Base-by-base conservation (phyloP, 2,888 invertebrate genomes). In the Drosophila nigricruria region DNA sequence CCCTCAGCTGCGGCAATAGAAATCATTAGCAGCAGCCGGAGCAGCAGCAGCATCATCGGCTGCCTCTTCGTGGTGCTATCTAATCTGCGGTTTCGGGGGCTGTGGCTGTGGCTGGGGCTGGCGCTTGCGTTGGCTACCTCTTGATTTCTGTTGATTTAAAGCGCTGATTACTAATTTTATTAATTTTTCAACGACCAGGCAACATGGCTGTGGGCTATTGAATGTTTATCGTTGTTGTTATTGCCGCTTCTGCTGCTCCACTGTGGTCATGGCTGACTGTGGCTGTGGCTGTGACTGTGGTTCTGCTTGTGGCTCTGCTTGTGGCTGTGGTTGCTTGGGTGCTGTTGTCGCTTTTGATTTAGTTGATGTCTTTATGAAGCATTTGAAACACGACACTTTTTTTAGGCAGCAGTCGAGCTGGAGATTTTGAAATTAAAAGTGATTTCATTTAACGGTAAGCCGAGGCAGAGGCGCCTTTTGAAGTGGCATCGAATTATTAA, bases 331-430 rank as follows among this genome's bases (percentile, higher is more conserved):
- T 63, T 77, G 70, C 78, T 82, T 78, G 70, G 77, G 70, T 70
- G 82, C 83, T 89, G 89, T 87, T 87, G 87, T 87, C 87, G 83
- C 82, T 88, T 73, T 90, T 90, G 89, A 87, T 87, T 87, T 90
- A 88, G 88, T 82, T 90, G 87, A 87, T 89, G 90, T 87, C 87
- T 87, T 90, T 89, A 89, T 87, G 90, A 76, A 85, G 73, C 90
- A 89, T 90, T 90, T 87, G 87, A 87, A 87, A 87, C 70, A 90
- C 81, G 87, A 87, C 88, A 87, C 90, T 87, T 87, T 87, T 52
- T 78, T 74, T 65, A 66, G 70, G 54, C 62, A 58, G 59, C 71
- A 53, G 61, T 66, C 65, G 67, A 62, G 36, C 61, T 67, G 52
- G 40, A 64, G 70, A 59, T 63, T 66, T 53, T 64, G 89, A 85